These are phyloP conservation scores for Strigamia crassipes DNA, from an alignment of 2,888 invertebrate species.

Conservation along the genomic window DNA sequence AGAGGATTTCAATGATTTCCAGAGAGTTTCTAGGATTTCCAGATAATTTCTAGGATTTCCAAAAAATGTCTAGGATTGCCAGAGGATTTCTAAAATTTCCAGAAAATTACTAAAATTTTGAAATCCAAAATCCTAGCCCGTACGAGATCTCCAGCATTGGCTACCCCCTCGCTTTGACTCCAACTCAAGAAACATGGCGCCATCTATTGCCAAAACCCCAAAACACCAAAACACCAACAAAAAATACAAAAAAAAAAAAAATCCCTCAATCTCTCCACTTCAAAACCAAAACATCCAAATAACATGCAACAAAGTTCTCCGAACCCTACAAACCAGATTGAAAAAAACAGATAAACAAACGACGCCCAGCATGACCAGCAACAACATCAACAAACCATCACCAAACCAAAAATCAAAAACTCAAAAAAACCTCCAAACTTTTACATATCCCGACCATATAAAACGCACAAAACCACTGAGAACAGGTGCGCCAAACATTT, in stretches of 20 bases:
- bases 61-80: too few relatives aligned
- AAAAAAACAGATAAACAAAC: neutral
- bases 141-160: too few relatives aligned
- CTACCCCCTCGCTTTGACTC: too few relatives aligned
- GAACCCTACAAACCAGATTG: neutral
- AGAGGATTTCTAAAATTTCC: too few relatives aligned
- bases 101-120: too few relatives aligned
- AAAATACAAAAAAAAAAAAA: too few relatives aligned
- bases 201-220: neutral
- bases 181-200: neutral
- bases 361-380: neutral
- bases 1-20: too few relatives aligned
- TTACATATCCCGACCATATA: neutral
- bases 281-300: neutral
- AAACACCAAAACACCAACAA: neutral
- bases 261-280: too few relatives aligned
- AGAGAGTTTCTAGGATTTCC: too few relatives aligned
- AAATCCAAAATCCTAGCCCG: too few relatives aligned
- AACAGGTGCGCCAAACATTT: conserved; percentile 27
- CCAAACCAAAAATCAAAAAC: neutral
- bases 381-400: too few relatives aligned
- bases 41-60: too few relatives aligned
- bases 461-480: neutral
- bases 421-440: neutral
- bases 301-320: neutral